Base-by-base conservation (phyloP, 2,797 vertebrate genomes). In the Phataginus tetradactyla region DNA sequence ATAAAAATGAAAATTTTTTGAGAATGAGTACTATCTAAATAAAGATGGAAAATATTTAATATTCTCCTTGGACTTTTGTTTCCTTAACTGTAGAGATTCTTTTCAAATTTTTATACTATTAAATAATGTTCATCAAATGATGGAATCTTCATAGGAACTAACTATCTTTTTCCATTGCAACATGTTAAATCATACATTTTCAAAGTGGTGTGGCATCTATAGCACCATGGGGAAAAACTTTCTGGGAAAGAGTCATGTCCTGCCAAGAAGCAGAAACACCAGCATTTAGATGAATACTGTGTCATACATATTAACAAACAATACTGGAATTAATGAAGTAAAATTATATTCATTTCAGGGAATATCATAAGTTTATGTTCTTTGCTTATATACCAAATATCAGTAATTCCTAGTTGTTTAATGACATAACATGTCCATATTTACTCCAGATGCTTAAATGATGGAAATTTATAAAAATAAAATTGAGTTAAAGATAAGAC, bases 41-140 rank as follows among this genome's bases (percentile, higher is more conserved):
- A 93, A 92, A 84, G 6, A 83, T n/a, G 45, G 21, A 81, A 96
- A 90, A 63, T 68, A 68, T n/a, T 64, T 77, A 57, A 78, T 86
- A 86, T 74, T 94, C 27, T 39, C 37, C 55, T 61, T 68, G 15
- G 17, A 57, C 10, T 71, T 81, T 77, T 91, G 9, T 83, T 81
- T 11, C 14, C 8, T 49, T 95, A 15, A 72, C 21, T 68, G 23
- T 32, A 63, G 68, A 86, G 13, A 90, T 57, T 61, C 21, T 83
- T 57, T 83, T 92, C 27, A 74, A 14, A 93, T 57, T 71, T 91
- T 91, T 68, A 83, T 78, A 79, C 7, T 6, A 85, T 81, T 91
- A 77, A 18, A 9, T 71, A 86, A 61, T 74, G 2, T n/a, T 86
- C 51, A 53, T 27, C 71, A 68, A 96, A 90, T 49, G 15, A 91